A percentile compares a stretch with the other conserved stretches of the same genome.
phyloP scores from a whole-genome alignment of 2,113 vertebrate genomes.

The Etia nguti region DNA sequence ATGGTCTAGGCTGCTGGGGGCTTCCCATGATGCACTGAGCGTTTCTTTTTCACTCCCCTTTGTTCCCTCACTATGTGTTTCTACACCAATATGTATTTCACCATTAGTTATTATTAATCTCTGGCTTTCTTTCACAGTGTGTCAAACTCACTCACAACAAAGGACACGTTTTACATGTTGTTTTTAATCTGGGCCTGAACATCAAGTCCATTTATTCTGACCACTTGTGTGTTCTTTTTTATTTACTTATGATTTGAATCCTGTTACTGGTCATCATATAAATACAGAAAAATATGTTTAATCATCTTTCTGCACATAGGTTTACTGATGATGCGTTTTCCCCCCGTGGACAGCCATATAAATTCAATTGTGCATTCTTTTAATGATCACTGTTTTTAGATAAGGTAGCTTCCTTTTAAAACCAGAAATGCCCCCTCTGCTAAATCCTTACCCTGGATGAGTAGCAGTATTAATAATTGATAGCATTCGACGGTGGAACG shows the following conservation, averaged over 20 bases:
- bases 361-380: background rate
- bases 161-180: background rate
- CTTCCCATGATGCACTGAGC: background rate
- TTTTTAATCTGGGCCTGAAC: background rate
- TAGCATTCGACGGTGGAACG: background rate
- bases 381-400: background rate
- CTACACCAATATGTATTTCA: background rate
- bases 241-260: background rate
- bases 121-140: background rate
- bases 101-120: background rate
- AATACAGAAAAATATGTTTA: background rate
- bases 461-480: background rate
- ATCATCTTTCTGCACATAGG: background rate
- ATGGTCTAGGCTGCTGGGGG: background rate
- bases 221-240: background rate
- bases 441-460: background rate
- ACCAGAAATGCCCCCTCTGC: background rate
- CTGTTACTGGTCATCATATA: background rate
- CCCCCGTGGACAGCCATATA: accelerated
- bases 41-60: background rate
- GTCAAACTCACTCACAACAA: background rate
- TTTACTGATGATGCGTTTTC: background rate
- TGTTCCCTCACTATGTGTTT: background rate
- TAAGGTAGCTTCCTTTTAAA: background rate
- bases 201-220: background rate